Evolutionary conservation across 2,888 invertebrate genomes (phyloP), one percentile per base, ranked within the genome.

Genomic region (Yponomeuta malinellus): DNA sequence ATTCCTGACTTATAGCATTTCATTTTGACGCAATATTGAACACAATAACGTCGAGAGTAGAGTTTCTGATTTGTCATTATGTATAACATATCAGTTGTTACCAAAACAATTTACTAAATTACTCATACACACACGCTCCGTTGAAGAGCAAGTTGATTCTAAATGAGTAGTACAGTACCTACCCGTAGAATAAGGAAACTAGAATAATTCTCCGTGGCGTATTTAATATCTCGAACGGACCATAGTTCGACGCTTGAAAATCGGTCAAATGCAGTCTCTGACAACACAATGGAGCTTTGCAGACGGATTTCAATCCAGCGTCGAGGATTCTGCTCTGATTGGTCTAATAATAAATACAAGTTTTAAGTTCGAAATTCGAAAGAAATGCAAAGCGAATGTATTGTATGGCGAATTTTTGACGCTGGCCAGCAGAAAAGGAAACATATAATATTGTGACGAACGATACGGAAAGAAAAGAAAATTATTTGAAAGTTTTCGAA

Each of bases 191-290:
- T 43, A 15, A 59, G 52, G 52, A 59, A 59, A 59, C 52, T 59
- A 59, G 52, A 4, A 59, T 15, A 15, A 59, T 59, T 59, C 15
- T 59, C 52, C 52, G 52, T 52, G 10, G 3, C 52, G 52, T 15
- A 59, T 59, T 59, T 59, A 64, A 64, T 67, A n/a, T 67, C 67
- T 67, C 67, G 48, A 67, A 67, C 43, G 67, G 31, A 33, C 31
- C 68, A 48, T 43, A 31, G 31, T 69, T 69, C 68, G 68, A 52
- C 68, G 68, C 52, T 69, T 69, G 48, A 52, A 52, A 69, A 69
- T 69, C 68, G 68, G 68, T 69, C 68, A 69, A 48, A 52, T 69
- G 68, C 68, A 69, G 48, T 15, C 52, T 59, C 31, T 69, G n/a
- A 29, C 23, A 48, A 43, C 48, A 69, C 68, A 69, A 69, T 69